Conservation (phyloP, 2,797 vertebrate species). For the Scomberomorus guttatus region DNA sequence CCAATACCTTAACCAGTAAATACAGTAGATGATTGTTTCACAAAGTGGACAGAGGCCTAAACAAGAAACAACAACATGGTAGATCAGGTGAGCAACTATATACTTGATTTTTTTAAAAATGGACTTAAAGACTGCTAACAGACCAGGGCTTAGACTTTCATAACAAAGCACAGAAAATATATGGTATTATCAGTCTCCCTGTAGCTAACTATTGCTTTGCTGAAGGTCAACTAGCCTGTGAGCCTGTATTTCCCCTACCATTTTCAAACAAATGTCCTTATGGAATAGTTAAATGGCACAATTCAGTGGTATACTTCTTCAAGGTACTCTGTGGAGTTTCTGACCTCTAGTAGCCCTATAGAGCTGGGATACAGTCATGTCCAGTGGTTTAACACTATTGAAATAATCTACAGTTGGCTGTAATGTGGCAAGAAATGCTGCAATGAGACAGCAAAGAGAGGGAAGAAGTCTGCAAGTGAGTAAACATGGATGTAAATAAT, state of each 20-base stretch:
- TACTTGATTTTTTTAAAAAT: no score
- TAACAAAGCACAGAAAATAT: constrained; percentile 37
- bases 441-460: no score
- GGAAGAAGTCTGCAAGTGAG: no score
- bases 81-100: neutral
- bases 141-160: constrained; percentile 12
- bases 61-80: neutral
- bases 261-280: constrained; percentile 8
- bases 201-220: constrained; percentile 7
- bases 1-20: neutral
- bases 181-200: constrained; percentile 24
- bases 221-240: constrained; percentile 43
- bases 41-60: neutral
- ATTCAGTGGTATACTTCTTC: neutral
- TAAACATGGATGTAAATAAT: no score
- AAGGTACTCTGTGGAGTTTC: no score
- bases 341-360: no score
- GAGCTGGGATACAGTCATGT: no score
- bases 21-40: neutral
- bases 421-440: no score
- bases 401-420: no score
- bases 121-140: constrained; percentile 2
- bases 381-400: no score
- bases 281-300: constrained; percentile 12
- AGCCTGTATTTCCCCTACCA: neutral